These are phyloP conservation scores for Ecliptopera silaceata DNA, from an alignment of 2,888 invertebrate species.

Conservation along the genomic window DNA sequence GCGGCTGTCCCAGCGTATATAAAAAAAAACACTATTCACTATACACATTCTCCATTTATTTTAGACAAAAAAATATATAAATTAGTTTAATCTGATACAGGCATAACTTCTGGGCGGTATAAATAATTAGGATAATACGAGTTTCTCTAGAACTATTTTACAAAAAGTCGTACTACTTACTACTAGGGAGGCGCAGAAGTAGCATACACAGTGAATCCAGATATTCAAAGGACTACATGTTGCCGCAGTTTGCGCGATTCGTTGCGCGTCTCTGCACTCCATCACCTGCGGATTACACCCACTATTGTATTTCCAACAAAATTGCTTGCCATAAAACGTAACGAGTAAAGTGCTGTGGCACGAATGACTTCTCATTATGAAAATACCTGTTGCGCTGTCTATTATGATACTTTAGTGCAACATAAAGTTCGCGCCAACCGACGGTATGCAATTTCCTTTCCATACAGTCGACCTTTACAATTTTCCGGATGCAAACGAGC, in stretches of 20 bases:
- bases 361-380: constrained; percentile 19
- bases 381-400: constrained; percentile 22
- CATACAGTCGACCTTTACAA: constrained; percentile 10
- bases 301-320: constrained; percentile 2
- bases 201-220: no score
- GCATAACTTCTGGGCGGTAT: no score
- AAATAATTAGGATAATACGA: no score
- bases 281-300: neutral
- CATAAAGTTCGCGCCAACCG: constrained; percentile 12
- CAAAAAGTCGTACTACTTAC: no score
- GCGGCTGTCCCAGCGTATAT: no score
- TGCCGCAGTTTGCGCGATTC: neutral
- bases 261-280: neutral
- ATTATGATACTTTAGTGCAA: constrained; percentile 20
- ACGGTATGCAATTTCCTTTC: constrained; percentile 19
- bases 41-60: no score
- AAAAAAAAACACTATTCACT: no score
- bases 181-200: no score
- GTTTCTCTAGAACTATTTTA: no score
- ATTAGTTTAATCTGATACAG: no score
- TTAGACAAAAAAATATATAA: no score
- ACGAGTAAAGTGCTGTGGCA: constrained; percentile 8
- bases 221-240: no score
- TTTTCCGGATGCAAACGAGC: constrained; percentile 6
- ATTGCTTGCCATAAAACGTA: constrained; percentile 16